Percentiles rank a stretch among this genome's conserved stretches.
phyloP scores from a whole-genome alignment of 2,888 invertebrate species.

The Dioctria rufipes region DNA sequence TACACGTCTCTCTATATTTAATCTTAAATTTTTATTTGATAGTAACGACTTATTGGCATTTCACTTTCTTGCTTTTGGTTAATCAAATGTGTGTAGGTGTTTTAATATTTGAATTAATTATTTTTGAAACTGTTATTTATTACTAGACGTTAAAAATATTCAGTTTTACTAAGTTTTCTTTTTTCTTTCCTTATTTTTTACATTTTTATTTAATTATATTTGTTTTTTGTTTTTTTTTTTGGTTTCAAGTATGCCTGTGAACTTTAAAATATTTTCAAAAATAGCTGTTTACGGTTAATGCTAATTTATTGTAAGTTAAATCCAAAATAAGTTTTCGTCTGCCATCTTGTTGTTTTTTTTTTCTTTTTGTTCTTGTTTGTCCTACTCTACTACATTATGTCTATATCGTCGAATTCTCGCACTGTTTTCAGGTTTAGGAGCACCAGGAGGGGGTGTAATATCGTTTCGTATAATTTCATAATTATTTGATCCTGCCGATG shows the following conservation, averaged over 20 bases:
- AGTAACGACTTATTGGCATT: slow-evolving; percentile 23
- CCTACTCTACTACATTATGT: slow-evolving; percentile 60
- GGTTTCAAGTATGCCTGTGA: neutral
- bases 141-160: neutral
- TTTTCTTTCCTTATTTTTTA: neutral
- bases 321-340: neutral
- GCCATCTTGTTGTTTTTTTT: neutral
- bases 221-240: neutral
- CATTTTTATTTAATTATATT: neutral
- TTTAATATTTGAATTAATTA: neutral
- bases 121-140: neutral
- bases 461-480: slow-evolving; percentile 64
- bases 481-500: slow-evolving; percentile 55
- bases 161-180: neutral
- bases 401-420: slow-evolving; percentile 70
- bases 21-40: neutral
- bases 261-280: neutral
- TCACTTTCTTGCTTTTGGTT: neutral
- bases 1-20: neutral
- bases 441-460: slow-evolving; percentile 70
- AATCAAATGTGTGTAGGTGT: neutral
- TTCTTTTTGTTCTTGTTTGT: too few relatives aligned
- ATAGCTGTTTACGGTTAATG: neutral
- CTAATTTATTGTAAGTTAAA: neutral
- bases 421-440: slow-evolving; percentile 70